Evolutionary conservation across 2,797 vertebrate genomes (phyloP), one percentile per base, ranked within the genome.

Genomic region (Notolabrus celidotus): DNA sequence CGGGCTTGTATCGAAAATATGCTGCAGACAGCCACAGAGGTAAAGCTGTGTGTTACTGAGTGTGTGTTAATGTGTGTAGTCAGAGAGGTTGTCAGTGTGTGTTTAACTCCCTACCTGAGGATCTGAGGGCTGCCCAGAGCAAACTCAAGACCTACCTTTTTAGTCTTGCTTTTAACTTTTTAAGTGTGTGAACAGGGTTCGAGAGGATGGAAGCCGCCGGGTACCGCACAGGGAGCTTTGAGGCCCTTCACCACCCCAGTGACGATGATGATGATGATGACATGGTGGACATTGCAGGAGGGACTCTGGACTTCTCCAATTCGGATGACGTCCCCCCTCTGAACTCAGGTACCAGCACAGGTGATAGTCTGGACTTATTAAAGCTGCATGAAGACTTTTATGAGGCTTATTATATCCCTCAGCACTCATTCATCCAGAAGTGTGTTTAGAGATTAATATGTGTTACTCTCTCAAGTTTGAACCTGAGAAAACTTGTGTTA

Each of bases 211-310:
- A 96, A 11, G 95, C 92, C 79, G 89, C 91, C 33, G 93, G 94
- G 0, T 97, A 92, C 83, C 80, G 85, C 3, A 86, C 90, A n/a
- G 94, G 91, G 4, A 94, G 95, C 88, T 94, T 95, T 34, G 95
- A 94, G 69, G 94, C 93, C 53, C 92, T 93, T 39, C 92, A 88
- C 46, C 83, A 25, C 46, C 49, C 79, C 56, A 93, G 90, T 51
- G 94, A 90, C 67, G 96, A 96, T 0, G 97, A 98, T 66, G 97
- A 98, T 66, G 97, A 99, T 67, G 97, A 98, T 20, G 92, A 93
- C 65, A 86, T 99, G 94, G 96, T 99, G 90, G 96, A 99, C 80
- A 96, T 98, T 0, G 92, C 94, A 0, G 96, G 93, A 17, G 94
- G 94, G n/a, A 92, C 95, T 3, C 82, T 96, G 84, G 96, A 98